Base-by-base conservation (phyloP, 2,113 vertebrate species). In the Pithys albifrons region DNA sequence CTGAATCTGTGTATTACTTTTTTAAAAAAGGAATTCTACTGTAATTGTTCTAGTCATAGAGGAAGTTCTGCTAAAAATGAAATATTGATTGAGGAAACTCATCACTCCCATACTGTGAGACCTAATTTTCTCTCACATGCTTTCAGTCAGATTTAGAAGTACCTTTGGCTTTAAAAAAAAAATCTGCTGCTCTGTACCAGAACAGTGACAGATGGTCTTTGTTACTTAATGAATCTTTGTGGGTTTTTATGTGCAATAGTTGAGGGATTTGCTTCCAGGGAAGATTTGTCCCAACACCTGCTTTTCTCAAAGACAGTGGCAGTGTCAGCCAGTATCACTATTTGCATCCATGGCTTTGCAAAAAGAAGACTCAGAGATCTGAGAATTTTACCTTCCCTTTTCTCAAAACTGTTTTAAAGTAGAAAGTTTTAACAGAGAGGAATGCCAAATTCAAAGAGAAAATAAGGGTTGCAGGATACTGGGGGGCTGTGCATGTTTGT, bases 181-280 rank as follows among this genome's bases (percentile, higher is more conserved):
- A 61, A 28, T 67, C 64, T 74, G 19, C 62, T 91, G 67, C 69
- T 79, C 31, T 39, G 14, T 41, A 80, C 13, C 59, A 58, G 80
- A 79, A 41, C 67, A 24, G 49, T 75, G 72, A 52, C 96, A 97
- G 96, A 96, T 94, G 94, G 96, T 82, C 93, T 88, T 92, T 55
- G 66, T 93, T 84, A 80, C 88, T 79, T 96, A 96, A 96, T 96
- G 90, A 97, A 85, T 48, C 55, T 91, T 70, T 17, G 2, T 43
- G 3, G 8, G 14, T 65, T 62, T 59, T 48, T 51, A 29, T 62
- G 54, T 78, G 88, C 65, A 85, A 3, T 79, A 61, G 45, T 85
- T 91, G 74, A 90, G 55, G 69, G 33, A 61, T 87, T 96, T 95
- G 88, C 90, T 96, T 61, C 84, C 74, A 93, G 95, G 93, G 76